Evolutionary conservation across 1,140 invertebrate species (phyloP), one percentile per base, ranked within the genome.

Genomic region (Pseudobourletiella spinata): DNA sequence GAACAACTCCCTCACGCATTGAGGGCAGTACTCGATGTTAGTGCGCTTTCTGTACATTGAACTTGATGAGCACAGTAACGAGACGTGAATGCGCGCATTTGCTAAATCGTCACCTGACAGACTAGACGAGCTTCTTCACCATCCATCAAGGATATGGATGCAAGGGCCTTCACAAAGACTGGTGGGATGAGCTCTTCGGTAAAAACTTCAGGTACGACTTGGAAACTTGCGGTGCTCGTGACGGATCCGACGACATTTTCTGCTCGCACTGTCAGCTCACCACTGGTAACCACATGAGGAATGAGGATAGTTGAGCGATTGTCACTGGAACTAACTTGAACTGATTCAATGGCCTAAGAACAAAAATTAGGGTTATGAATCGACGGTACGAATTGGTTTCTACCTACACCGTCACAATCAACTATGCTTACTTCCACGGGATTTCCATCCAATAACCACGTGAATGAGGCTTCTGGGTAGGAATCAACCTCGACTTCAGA

Each of bases 221-320:
- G 80, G n/a, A 91, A 71, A 20, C 81, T 84, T 3, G 90, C 87
- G 1, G 89, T 89, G 61, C 84, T 86, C 2, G 87, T 89, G 1
- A 91, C 86, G 0, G 87, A 89, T 18, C 91, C 91, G 48, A 82
- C 84, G 51, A 86, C 85, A 76, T 95, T 95, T 74, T 93, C 87
- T 8, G 90, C 91, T 70, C 86, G 82, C 72, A 91, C 93, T 15
- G 88, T 94, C 65, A 91, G 89, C 30, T 86, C 81, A 28, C 89
- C 91, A 57, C 89, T 57, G 82, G 77, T 62, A 79, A 59, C 81
- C 24, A 88, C 81, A 72, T 89, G 83, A 71, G 86, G 84, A 42
- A 95, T 85, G 63, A 90, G 76, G 15, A 96, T 77, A 48, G 87
- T 83, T 15, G 89, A 92, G 68, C 82, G 80, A 71, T 95, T 95